Percentiles rank a stretch among this genome's conserved stretches.
Evolutionary conservation across 2,888 invertebrate species (phyloP).

Genomic region (Helicoverpa assulta): DNA sequence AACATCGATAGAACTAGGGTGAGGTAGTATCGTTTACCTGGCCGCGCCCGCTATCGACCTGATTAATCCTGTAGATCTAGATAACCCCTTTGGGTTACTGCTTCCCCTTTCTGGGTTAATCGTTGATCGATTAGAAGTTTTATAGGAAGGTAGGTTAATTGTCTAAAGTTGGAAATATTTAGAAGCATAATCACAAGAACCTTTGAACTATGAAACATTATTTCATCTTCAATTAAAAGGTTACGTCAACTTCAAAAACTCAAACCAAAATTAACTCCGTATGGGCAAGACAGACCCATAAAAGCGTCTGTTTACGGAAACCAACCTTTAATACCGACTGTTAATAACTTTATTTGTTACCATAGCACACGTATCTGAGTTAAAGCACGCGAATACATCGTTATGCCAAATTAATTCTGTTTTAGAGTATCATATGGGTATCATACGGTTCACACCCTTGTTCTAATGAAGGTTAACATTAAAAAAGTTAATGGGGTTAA

Average conservation of each 20-base stretch:
- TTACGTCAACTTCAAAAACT: not conserved
- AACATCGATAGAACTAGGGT: conserved; percentile 4
- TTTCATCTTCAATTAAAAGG: not conserved
- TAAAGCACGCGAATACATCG: conserved; percentile 57
- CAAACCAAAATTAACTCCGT: not conserved
- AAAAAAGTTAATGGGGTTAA: not conserved
- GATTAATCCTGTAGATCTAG: conserved; percentile 50
- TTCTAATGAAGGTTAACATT: conserved; percentile 5
- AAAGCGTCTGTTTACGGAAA: conserved; percentile 50
- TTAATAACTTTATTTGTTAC: conserved; percentile 49
- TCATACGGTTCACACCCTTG: conserved; percentile 48
- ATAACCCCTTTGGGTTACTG: conserved; percentile 47
- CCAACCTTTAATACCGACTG: conserved; percentile 21
- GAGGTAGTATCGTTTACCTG: conserved; percentile 52
- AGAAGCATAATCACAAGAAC: no score
- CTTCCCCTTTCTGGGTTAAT: conserved; percentile 55
- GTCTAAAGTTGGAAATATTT: not conserved
- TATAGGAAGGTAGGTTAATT: not conserved
- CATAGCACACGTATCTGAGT: conserved; percentile 23
- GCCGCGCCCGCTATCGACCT: conserved; percentile 66
- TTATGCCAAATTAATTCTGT: conserved; percentile 57
- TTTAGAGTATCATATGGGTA: conserved; percentile 29
- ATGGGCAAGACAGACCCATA: conserved; percentile 9
- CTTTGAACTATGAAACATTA: not conserved
- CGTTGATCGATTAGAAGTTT: conserved; percentile 28